Conservation (phyloP, 2,113 vertebrate genomes). For the Fulmarus glacialis region DNA sequence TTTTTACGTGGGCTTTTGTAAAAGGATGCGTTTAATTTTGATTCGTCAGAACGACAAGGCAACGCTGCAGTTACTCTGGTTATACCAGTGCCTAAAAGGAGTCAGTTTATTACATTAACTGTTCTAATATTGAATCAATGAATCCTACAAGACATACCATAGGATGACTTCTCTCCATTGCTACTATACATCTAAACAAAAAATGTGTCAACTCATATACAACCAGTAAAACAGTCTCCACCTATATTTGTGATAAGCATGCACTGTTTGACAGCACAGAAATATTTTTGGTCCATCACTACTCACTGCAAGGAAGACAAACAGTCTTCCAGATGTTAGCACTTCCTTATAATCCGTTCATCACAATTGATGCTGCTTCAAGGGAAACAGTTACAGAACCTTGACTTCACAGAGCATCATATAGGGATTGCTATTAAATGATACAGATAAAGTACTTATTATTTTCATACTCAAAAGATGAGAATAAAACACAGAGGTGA, state of each 20-base stretch:
- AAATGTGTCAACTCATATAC: not conserved
- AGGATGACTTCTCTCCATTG: not conserved
- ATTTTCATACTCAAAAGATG: not conserved
- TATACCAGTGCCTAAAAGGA: not conserved
- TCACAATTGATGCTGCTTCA: slow-evolving; percentile 18
- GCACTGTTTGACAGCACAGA: not conserved
- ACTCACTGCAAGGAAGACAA: not conserved
- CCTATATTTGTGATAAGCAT: not conserved
- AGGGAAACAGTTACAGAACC: slow-evolving; percentile 17
- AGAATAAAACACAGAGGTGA: not conserved
- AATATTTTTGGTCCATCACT: not conserved
- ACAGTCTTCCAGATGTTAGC: not conserved
- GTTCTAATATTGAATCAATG: not conserved
- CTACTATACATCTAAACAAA: not conserved
- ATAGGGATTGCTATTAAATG: not conserved
- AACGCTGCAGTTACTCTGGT: not conserved
- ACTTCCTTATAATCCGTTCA: not conserved
- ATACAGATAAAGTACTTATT: not conserved
- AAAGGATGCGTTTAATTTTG: not conserved
- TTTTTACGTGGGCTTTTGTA: not conserved
- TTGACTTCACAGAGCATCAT: not conserved
- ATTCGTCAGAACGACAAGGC: not conserved
- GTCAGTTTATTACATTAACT: not conserved
- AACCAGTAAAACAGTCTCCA: not conserved
- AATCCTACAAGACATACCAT: not conserved